A percentile compares a stretch with the other conserved stretches of the same genome.
Conservation (phyloP, 2,888 invertebrate genomes). For the Acleris cristana region DNA sequence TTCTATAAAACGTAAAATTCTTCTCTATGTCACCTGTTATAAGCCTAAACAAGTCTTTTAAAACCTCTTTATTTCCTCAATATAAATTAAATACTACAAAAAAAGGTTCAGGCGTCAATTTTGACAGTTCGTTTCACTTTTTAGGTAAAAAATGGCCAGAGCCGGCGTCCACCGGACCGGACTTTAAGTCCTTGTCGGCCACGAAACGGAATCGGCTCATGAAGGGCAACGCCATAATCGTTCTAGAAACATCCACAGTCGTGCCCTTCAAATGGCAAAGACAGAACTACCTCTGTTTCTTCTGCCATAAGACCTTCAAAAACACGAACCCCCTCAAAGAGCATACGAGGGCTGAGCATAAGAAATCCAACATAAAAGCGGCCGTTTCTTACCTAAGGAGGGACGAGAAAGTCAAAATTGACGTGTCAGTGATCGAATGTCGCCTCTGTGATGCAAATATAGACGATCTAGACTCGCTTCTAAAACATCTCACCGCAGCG, state of each 20-base stretch:
- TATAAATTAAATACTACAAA: slow-evolving; percentile 3
- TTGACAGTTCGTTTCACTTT: slow-evolving; percentile 61
- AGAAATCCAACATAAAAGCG: slow-evolving; percentile 58
- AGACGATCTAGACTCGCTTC: slow-evolving; percentile 50
- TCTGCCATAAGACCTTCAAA: slow-evolving; percentile 68
- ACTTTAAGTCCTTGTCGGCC: slow-evolving; percentile 62
- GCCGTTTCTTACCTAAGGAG: slow-evolving; percentile 67
- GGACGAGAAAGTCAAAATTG: slow-evolving; percentile 75
- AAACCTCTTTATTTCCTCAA: background rate
- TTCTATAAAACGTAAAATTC: too few species aligned
- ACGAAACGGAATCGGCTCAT: slow-evolving; percentile 70
- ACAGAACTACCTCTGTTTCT: slow-evolving; percentile 74
- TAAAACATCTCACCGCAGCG: slow-evolving; percentile 56
- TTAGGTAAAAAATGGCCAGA: slow-evolving; percentile 61
- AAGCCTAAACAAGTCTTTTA: too few species aligned
- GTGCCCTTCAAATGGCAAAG: slow-evolving; percentile 77
- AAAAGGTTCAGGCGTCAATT: slow-evolving; percentile 38
- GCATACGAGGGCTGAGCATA: slow-evolving; percentile 64
- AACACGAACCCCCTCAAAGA: slow-evolving; percentile 61
- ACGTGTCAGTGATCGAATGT: slow-evolving; percentile 59
- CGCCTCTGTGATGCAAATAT: slow-evolving; percentile 51
- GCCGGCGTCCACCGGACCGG: slow-evolving; percentile 48
- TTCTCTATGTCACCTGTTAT: too few species aligned
- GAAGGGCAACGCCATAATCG: slow-evolving; percentile 67
- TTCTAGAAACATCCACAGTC: slow-evolving; percentile 67